Percentiles rank a stretch among this genome's conserved stretches.
phyloP scores from a whole-genome alignment of 2,888 invertebrate genomes.

The Priapulus caudatus region DNA sequence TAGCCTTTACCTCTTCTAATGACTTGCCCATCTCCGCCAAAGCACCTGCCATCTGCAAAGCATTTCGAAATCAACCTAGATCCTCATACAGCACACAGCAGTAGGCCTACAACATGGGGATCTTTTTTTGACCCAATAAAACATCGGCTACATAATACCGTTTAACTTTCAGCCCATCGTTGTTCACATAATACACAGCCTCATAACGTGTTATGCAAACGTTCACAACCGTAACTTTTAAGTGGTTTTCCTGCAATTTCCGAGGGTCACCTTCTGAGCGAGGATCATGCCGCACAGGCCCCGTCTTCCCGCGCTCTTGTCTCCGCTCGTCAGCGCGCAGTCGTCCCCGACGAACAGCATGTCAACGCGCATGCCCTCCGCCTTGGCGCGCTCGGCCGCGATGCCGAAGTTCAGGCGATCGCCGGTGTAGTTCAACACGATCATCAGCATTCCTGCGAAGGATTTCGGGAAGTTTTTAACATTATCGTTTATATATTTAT shows the following conservation, averaged over 20 bases:
- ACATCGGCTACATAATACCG: too few species aligned
- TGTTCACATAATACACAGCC: too few species aligned
- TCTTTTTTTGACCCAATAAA: too few species aligned
- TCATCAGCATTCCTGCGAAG: conserved; percentile 55
- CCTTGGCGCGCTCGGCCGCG: conserved; percentile 59
- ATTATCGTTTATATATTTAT: too few species aligned
- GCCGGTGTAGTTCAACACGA: conserved; percentile 63
- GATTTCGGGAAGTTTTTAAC: too few species aligned
- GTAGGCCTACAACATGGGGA: too few species aligned
- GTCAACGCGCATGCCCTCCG: conserved; percentile 48
- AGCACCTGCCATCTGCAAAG: conserved; percentile 57
- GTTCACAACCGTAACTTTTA: too few species aligned
- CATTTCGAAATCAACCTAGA: too few species aligned
- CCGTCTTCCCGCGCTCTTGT: conserved; percentile 48
- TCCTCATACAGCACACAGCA: too few species aligned
- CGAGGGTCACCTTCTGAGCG: conserved; percentile 38
- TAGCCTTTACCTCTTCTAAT: conserved; percentile 45
- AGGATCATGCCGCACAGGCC: conserved; percentile 48
- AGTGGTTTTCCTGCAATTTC: conserved; percentile 69
- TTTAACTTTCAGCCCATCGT: too few species aligned
- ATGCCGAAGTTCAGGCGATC: conserved; percentile 68
- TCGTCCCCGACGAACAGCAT: conserved; percentile 56
- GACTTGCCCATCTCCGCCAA: conserved; percentile 51
- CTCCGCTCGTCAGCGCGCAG: conserved; percentile 45
- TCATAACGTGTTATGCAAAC: too few species aligned